phyloP scores from a whole-genome alignment of 2,113 vertebrate species.

The Dicentrarchus labrax region DNA sequence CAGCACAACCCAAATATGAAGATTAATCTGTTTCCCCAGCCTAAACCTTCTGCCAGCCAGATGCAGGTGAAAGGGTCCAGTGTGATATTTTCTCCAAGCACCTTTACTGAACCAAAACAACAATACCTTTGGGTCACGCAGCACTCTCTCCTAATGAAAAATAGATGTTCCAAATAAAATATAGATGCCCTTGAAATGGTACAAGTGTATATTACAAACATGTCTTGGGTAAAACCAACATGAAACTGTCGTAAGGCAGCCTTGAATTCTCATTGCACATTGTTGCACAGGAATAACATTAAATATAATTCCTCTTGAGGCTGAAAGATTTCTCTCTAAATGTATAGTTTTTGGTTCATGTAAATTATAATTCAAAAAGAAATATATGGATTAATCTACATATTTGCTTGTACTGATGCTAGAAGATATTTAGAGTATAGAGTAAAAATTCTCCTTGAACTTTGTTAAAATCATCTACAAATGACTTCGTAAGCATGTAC shows the following conservation, averaged over 20 bases:
- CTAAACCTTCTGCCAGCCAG: conserved; percentile 55
- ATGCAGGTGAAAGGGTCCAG: conserved; percentile 52
- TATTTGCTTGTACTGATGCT: neutral
- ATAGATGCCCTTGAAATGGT: conserved; percentile 66
- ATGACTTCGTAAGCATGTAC: neutral
- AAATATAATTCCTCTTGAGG: neutral
- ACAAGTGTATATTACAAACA: conserved; percentile 56
- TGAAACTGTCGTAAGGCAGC: conserved; percentile 26
- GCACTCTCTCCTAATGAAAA: conserved; percentile 65
- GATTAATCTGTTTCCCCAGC: conserved; percentile 65
- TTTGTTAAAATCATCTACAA: neutral
- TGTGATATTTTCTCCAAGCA: conserved; percentile 56
- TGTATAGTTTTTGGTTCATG: neutral
- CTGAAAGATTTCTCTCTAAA: neutral
- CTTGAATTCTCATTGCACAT: conserved; percentile 11
- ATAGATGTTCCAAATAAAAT: conserved; percentile 69
- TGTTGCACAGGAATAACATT: no score
- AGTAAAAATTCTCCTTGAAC: neutral
- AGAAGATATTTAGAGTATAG: neutral
- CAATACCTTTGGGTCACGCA: conserved; percentile 51
- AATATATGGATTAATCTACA: neutral
- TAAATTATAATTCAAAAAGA: neutral
- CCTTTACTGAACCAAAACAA: conserved; percentile 56
- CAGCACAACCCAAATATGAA: conserved; percentile 63
- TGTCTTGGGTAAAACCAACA: conserved; percentile 14